Percentiles rank a stretch among this genome's conserved stretches.
Evolutionary conservation across 2,113 vertebrate species (phyloP).

Genomic region (Fregata magnificens): DNA sequence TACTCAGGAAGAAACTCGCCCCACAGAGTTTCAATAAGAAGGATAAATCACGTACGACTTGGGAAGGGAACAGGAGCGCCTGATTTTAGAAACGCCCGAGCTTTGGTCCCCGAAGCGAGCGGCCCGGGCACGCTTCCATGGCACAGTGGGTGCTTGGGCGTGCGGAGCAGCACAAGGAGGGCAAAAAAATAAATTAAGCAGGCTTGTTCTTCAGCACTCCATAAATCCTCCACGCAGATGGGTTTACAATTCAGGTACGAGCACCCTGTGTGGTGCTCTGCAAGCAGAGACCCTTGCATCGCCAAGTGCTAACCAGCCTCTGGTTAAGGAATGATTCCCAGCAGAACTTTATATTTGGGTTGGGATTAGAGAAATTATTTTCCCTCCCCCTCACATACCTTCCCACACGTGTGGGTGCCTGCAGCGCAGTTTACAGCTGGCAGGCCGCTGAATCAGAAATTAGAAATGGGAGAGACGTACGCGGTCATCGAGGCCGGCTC

Average conservation of each 20-base stretch:
- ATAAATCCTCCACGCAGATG: background rate
- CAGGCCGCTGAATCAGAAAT: background rate
- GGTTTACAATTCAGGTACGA: background rate
- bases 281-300: background rate
- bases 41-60: background rate
- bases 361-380: background rate
- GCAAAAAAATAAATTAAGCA: background rate
- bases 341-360: accelerated
- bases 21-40: background rate
- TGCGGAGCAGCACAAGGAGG: background rate
- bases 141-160: background rate
- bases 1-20: accelerated
- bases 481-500: background rate
- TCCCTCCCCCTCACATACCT: background rate
- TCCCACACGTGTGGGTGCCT: background rate
- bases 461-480: background rate
- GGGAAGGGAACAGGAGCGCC: background rate
- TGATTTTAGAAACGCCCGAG: accelerated
- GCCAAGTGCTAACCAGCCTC: accelerated
- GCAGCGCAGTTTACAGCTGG: background rate
- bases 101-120: accelerated
- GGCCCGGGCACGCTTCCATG: accelerated
- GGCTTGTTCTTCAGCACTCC: background rate
- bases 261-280: background rate
- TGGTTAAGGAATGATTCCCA: background rate